Percentiles rank a stretch among this genome's conserved stretches.
phyloP scores from a whole-genome alignment of 1,140 invertebrate species.

The Trissolcus basalis region DNA sequence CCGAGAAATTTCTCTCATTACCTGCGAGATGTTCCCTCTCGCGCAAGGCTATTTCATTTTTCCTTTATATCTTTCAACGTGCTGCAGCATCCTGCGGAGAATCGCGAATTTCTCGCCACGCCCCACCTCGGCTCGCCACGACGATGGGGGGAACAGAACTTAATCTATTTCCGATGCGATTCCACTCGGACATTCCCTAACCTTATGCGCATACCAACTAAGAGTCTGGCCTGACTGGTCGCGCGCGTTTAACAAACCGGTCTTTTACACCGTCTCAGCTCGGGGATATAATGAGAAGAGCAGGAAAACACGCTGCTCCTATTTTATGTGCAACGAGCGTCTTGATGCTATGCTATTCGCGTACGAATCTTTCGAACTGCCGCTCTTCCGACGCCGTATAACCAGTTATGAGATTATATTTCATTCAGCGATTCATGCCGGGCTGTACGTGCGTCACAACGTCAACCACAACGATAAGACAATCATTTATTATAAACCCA shows the following conservation, averaged over 20 bases:
- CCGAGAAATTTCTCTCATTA: conserved; percentile 16
- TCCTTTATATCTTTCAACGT: too few species aligned
- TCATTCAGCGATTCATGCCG: conserved; percentile 37
- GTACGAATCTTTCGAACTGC: conserved; percentile 29
- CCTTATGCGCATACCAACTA: conserved; percentile 48
- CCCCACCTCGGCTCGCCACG: too few species aligned
- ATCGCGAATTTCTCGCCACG: conserved; percentile 13
- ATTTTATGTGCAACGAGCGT: conserved; percentile 53
- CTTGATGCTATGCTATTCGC: conserved; percentile 38
- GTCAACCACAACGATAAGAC: conserved; percentile 22
- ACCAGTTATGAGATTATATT: conserved; percentile 52
- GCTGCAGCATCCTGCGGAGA: background rate
- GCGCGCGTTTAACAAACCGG: conserved; percentile 52
- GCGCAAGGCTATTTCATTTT: conserved; percentile 3
- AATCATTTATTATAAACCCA: conserved; percentile 35
- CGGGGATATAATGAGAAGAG: conserved; percentile 33
- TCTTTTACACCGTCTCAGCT: conserved; percentile 31
- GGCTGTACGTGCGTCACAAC: conserved; percentile 15
- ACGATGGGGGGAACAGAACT: background rate
- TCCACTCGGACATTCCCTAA: conserved; percentile 36
- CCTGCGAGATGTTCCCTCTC: background rate
- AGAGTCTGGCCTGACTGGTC: conserved; percentile 47
- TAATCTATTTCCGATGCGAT: conserved; percentile 49
- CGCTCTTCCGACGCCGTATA: conserved; percentile 11
- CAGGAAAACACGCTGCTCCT: conserved; percentile 43